These are phyloP conservation scores for Penaeus chinensis DNA, from an alignment of 1,140 invertebrate species.

Conservation along the genomic window DNA sequence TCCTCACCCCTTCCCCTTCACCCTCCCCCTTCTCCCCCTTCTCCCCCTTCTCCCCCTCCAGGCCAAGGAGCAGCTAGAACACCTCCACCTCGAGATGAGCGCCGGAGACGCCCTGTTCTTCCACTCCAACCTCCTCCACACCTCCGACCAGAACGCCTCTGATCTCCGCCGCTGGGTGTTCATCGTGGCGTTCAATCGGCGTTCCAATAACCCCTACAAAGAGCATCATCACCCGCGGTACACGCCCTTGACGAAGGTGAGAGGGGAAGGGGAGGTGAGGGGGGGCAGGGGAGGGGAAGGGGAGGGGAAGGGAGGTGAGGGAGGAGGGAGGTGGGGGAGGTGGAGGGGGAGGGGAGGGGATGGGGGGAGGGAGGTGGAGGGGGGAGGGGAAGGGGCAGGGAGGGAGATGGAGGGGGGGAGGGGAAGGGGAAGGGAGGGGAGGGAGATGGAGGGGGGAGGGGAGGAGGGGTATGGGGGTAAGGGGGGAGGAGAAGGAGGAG, in stretches of 20 bases:
- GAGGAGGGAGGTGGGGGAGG: too few relatives aligned
- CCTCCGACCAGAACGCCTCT: slow-evolving; percentile 53
- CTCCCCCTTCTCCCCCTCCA: not conserved
- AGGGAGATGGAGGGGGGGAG: too few relatives aligned
- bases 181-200: slow-evolving; percentile 59
- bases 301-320: not conserved
- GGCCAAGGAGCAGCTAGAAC: slow-evolving; percentile 39
- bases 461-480: not conserved
- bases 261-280: not conserved
- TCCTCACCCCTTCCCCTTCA: not conserved
- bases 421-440: too few relatives aligned
- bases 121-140: slow-evolving; percentile 63
- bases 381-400: too few relatives aligned
- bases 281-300: not conserved
- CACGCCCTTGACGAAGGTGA: slow-evolving; percentile 53
- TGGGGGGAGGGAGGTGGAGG: too few relatives aligned
- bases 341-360: too few relatives aligned
- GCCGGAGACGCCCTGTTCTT: slow-evolving; percentile 63
- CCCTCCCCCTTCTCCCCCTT: not conserved
- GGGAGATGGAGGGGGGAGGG: too few relatives aligned
- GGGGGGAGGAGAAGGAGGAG: too few relatives aligned
- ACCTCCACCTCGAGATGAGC: slow-evolving; percentile 58
- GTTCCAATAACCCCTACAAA: slow-evolving; percentile 55
- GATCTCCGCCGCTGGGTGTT: slow-evolving; percentile 52
- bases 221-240: slow-evolving; percentile 62